Percentiles rank a stretch among this genome's conserved stretches.
phyloP scores from a whole-genome alignment of 53 echinoderm and acorn worm genomes.

The Holothuria scabra region DNA sequence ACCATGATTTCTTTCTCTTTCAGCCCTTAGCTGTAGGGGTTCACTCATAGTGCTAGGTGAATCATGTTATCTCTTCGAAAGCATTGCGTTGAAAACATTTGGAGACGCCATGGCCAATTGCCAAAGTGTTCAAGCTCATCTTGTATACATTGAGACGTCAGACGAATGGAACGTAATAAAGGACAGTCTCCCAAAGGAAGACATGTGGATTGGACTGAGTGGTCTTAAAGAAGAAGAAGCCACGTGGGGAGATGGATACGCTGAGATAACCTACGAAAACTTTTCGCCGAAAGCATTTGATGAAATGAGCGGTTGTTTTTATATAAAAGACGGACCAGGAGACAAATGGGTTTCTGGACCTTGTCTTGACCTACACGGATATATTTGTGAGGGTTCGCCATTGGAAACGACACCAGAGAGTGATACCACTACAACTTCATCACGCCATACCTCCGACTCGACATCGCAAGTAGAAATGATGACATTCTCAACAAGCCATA shows the following conservation, averaged over 20 bases:
- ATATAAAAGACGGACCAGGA: neutral
- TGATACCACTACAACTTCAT: no score
- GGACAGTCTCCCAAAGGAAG: neutral
- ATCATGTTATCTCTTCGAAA: conserved; percentile 1
- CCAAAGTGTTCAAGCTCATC: conserved; percentile 1
- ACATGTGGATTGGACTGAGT: conserved; percentile 17
- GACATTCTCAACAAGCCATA: no score
- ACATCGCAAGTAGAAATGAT: no score
- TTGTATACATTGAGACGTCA: conserved; percentile 5
- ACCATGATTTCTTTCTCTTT: no score
- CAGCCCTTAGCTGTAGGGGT: no score
- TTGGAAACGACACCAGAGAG: no score
- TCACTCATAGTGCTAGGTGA: neutral
- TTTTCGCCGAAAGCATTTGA: conserved; percentile 12
- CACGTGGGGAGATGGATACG: conserved; percentile 14
- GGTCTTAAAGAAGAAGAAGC: neutral
- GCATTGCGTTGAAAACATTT: neutral
- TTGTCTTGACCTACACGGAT: no score
- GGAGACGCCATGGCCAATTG: conserved; percentile 13
- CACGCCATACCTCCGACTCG: no score
- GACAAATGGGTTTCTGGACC: no score
- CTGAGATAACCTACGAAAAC: neutral
- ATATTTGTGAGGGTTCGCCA: no score
- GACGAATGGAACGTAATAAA: neutral
- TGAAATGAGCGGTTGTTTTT: conserved; percentile 18